These are phyloP conservation scores for Limnodromus scolopaceus DNA, from an alignment of 2,797 vertebrate species.

Conservation along the genomic window DNA sequence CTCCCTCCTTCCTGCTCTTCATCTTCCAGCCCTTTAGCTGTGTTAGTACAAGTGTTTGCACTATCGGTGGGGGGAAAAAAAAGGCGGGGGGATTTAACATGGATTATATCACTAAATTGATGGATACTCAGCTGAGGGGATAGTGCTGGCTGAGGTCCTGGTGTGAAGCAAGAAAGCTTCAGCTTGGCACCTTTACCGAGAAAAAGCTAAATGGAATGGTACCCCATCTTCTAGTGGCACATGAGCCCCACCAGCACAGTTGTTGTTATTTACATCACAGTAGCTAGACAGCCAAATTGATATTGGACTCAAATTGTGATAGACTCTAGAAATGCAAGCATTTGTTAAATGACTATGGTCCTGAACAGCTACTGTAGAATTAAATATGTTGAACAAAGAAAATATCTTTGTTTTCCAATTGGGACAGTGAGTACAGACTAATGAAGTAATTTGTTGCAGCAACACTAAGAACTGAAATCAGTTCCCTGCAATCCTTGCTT, in stretches of 20 bases:
- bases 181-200: neutral
- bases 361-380: slow-evolving; percentile 1
- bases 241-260: neutral
- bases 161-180: neutral
- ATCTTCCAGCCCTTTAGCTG: neutral
- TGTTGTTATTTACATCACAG: neutral
- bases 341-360: slow-evolving; percentile 31
- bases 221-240: neutral
- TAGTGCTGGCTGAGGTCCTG: neutral
- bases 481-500: neutral
- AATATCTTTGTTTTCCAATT: neutral
- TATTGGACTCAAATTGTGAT: neutral
- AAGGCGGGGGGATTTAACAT: fast-evolving
- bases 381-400: slow-evolving; percentile 7
- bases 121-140: neutral
- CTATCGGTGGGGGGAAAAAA: neutral
- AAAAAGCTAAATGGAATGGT: neutral
- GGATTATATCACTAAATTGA: neutral
- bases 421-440: neutral
- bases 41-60: neutral
- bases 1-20: neutral
- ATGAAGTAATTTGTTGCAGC: neutral
- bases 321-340: slow-evolving; percentile 6
- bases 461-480: neutral
- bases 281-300: slow-evolving; percentile 3